Evolutionary conservation across 2,888 invertebrate genomes (phyloP).

Genomic region (Acanthosepion pharaonis): DNA sequence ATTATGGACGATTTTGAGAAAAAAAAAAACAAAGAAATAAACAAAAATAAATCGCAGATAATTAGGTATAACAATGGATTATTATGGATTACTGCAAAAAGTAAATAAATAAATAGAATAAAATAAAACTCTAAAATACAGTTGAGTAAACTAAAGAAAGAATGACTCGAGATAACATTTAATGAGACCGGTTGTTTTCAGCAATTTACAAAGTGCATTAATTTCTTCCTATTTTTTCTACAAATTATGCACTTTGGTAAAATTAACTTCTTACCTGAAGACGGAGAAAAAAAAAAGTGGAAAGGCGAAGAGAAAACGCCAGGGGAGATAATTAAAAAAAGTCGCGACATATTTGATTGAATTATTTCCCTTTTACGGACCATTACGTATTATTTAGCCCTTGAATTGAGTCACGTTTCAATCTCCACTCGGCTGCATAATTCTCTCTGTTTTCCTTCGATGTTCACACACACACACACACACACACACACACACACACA

Average conservation of each 20-base stretch:
- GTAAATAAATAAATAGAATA: too few species aligned
- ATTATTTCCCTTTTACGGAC: slow-evolving; percentile 23
- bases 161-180: not conserved
- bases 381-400: not conserved
- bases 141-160: too few species aligned
- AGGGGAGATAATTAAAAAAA: not conserved
- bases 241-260: not conserved
- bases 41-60: not conserved
- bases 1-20: not conserved
- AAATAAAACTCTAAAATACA: too few species aligned
- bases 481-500: too few species aligned
- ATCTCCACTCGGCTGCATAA: not conserved
- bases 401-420: not conserved
- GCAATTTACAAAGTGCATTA: not conserved
- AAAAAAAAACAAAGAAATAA: not conserved
- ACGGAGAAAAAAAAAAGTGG: too few species aligned
- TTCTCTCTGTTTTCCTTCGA: not conserved
- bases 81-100: not conserved
- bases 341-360: slow-evolving; percentile 33
- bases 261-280: not conserved
- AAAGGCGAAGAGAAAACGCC: not conserved
- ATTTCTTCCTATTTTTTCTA: not conserved
- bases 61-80: not conserved
- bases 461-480: too few species aligned
- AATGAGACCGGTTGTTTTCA: not conserved